Evolutionary conservation across 2,888 invertebrate genomes (phyloP), one percentile per base, ranked within the genome.

Genomic region (Antheraea yamamai): DNA sequence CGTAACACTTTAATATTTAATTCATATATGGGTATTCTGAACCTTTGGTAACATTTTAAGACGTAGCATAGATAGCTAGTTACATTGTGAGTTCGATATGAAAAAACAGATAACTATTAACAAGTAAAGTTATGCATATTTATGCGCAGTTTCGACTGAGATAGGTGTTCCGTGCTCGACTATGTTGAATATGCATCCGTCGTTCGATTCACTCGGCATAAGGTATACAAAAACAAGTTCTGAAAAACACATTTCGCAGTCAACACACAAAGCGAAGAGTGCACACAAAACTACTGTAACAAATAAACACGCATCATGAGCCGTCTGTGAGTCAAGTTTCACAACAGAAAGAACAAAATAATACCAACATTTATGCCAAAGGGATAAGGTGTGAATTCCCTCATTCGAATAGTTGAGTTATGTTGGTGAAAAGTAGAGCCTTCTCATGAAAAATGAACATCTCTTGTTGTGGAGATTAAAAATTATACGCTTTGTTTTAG

Each of bases 361-460:
- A 76, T 75, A n/a, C 16, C 51, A 77, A 71, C 76, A 79, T 78
- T 79, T 90, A 85, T 77, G 2, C 7, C 18, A 35, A 61, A 4
- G 55, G 3, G 1, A 79, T 81, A 92, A 79, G 78, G 88, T 84
- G 75, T 66, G 77, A 75, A 85, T 83, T 87, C 6, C 76, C 66
- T 18, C 77, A 80, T 77, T 64, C 4, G 16, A 20, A 55, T n/a
- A 81, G 80, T 82, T 79, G 79, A 77, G 75, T 73, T 75, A 79
- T 76, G 81, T 75, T 79, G 82, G 79, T 85, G 86, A 76, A 78
- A 76, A 81, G 74, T 79, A 82, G 79, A 86, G 86, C 82, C 82
- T 82, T 87, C 85, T 86, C 83, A 88, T 91, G 92, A 93, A 92
- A 94, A 94, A 93, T 92, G 93, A 94, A 88, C 93, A 91, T 89